A percentile compares a stretch with the other conserved stretches of the same genome.
phyloP scores from a whole-genome alignment of 1,140 invertebrate species.

The Drosophila rhopaloa region DNA sequence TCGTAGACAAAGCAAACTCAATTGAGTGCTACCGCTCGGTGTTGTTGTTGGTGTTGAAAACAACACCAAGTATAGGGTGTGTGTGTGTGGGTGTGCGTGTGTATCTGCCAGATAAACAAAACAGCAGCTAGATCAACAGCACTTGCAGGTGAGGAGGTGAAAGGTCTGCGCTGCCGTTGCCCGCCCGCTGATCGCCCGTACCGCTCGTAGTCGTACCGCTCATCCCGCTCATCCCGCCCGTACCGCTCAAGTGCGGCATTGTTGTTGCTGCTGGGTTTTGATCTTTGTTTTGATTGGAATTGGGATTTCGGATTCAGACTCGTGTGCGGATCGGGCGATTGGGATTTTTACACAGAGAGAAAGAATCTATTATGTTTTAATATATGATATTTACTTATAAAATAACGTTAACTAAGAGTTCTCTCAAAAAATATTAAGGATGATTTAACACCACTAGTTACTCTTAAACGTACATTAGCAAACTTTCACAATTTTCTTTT shows the following conservation, averaged over 20 bases:
- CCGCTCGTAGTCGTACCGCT: background rate
- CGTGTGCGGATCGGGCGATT: conserved; percentile 1
- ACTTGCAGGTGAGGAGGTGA: conserved; percentile 54
- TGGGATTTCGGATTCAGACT: conserved; percentile 18
- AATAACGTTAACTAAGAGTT: too few relatives aligned
- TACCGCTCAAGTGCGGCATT: conserved; percentile 43
- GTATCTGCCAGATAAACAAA: conserved; percentile 48
- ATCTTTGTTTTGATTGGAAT: conserved; percentile 70
- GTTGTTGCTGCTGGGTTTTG: conserved; percentile 40
- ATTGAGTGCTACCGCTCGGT: conserved; percentile 17
- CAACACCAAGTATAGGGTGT: conserved; percentile 1
- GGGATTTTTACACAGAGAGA: background rate
- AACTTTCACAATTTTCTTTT: too few relatives aligned
- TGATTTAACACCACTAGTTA: too few relatives aligned
- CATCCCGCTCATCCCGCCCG: conserved; percentile 12
- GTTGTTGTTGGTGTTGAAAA: conserved; percentile 33
- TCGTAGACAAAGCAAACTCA: conserved; percentile 27
- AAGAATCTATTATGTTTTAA: background rate
- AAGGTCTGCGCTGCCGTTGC: conserved; percentile 17
- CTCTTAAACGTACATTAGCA: too few relatives aligned
- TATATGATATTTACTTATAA: too few relatives aligned
- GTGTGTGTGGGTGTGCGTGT: conserved; percentile 15
- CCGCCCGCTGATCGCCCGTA: conserved; percentile 18
- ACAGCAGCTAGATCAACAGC: conserved; percentile 54
- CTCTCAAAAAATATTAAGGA: too few relatives aligned